phyloP scores from a whole-genome alignment of 2,113 vertebrate species.

The Spea multiplicata region DNA sequence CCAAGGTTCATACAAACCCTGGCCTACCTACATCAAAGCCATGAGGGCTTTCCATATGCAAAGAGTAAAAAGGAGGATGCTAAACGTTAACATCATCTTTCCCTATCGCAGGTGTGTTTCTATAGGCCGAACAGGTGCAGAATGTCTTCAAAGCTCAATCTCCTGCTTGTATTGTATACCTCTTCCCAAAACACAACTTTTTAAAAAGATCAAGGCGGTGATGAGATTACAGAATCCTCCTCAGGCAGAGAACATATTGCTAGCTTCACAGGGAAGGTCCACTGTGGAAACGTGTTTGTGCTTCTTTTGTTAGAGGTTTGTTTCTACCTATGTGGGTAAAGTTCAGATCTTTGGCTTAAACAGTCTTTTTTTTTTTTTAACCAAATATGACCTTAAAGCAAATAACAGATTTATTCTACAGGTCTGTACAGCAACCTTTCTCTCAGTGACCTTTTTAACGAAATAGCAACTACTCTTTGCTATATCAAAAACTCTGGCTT shows the following conservation, averaged over 20 bases:
- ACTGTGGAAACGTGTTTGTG: neutral
- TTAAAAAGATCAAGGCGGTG: slow-evolving; percentile 9
- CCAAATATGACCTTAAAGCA: neutral
- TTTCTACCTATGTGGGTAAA: slow-evolving; percentile 3
- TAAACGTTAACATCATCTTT: neutral
- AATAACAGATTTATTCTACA: neutral
- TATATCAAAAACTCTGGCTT: neutral
- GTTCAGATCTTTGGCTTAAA: slow-evolving; percentile 8
- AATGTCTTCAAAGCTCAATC: slow-evolving; percentile 15
- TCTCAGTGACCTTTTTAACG: neutral
- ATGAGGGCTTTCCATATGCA: neutral
- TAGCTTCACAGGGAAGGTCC: neutral
- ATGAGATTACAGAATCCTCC: neutral
- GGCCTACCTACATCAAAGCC: slow-evolving; percentile 30
- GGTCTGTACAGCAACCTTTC: no score
- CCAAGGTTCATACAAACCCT: slow-evolving; percentile 19
- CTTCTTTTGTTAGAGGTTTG: slow-evolving; percentile 3
- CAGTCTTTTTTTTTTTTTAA: neutral
- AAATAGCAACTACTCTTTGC: neutral
- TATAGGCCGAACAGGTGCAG: slow-evolving; percentile 28
- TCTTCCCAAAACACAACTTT: slow-evolving; percentile 4
- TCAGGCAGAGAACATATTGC: neutral
- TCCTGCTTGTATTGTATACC: neutral
- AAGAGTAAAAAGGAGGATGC: neutral
- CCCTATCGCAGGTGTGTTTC: slow-evolving; percentile 27